These are phyloP conservation scores for Porites evermanni DNA, from an alignment of 92 coral and sea anemone species.

Conservation along the genomic window DNA sequence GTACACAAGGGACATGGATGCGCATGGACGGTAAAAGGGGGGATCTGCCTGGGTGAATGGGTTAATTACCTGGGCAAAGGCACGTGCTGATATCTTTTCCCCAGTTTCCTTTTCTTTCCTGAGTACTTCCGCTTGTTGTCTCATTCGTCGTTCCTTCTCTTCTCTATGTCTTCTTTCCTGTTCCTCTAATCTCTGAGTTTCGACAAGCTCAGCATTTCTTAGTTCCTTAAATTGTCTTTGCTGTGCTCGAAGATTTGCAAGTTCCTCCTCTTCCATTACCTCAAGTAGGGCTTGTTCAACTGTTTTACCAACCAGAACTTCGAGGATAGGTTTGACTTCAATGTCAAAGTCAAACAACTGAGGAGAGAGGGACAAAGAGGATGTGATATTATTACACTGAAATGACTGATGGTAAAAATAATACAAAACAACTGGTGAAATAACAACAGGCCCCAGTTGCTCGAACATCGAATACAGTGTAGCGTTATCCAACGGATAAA, in stretches of 20 bases:
- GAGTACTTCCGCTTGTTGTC: slow-evolving; percentile 94
- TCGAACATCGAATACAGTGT: too few species aligned
- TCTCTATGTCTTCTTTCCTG: slow-evolving; percentile 98
- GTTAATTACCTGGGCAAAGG: slow-evolving; percentile 92
- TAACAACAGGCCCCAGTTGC: too few species aligned
- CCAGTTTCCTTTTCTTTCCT: slow-evolving; percentile 96
- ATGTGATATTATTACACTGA: too few species aligned
- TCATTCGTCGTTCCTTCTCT: slow-evolving; percentile 97
- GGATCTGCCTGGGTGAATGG: too few species aligned
- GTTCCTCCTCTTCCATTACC: slow-evolving; percentile 99
- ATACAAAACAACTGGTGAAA: too few species aligned
- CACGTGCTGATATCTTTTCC: slow-evolving; percentile 98
- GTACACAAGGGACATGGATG: too few species aligned
- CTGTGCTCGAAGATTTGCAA: slow-evolving; percentile 94
- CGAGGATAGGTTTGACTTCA: slow-evolving; percentile 96
- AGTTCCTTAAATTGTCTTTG: slow-evolving; percentile 94
- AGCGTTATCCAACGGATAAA: too few species aligned
- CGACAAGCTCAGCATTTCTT: slow-evolving; percentile 97
- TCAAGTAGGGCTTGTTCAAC: slow-evolving; percentile 96
- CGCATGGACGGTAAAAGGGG: too few species aligned
- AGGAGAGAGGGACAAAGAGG: neutral
- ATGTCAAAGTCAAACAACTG: slow-evolving; percentile 95
- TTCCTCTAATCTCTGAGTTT: slow-evolving; percentile 97
- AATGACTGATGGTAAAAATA: too few species aligned
- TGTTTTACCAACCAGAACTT: slow-evolving; percentile 96